These are phyloP conservation scores for Champsocephalus gunnari DNA, from an alignment of 2,797 vertebrate genomes.

Conservation along the genomic window DNA sequence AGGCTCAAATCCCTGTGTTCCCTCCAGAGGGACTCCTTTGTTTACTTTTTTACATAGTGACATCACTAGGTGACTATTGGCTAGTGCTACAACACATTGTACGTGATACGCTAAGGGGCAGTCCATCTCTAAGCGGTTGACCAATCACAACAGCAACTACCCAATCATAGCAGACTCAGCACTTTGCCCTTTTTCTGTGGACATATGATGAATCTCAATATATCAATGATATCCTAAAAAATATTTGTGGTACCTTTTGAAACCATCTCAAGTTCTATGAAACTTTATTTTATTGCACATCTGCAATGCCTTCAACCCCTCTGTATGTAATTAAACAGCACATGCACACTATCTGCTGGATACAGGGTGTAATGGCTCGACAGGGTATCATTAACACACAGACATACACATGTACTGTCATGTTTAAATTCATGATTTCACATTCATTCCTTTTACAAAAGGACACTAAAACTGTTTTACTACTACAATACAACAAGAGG, in stretches of 20 bases:
- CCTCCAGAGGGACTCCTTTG: too few relatives aligned
- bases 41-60: too few relatives aligned
- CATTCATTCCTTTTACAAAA: constrained; percentile 1
- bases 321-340: constrained; percentile 5
- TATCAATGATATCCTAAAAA: background rate
- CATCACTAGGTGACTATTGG: too few relatives aligned
- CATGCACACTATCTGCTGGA: constrained; percentile 57
- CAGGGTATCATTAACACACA: background rate
- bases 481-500: background rate
- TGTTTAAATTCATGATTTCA: background rate
- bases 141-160: too few relatives aligned
- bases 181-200: background rate
- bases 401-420: too few relatives aligned
- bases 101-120: too few relatives aligned
- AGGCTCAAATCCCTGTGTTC: too few relatives aligned
- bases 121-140: background rate
- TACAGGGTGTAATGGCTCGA: constrained; percentile 50
- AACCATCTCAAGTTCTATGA: background rate
- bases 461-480: background rate
- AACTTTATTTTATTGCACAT: background rate
- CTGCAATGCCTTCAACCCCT: background rate
- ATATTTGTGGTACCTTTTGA: background rate
- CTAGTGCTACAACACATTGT: too few relatives aligned
- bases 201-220: too few relatives aligned
- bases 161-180: too few relatives aligned